phyloP scores from a whole-genome alignment of 2,888 invertebrate genomes.

The Zaprionus lineosus region DNA sequence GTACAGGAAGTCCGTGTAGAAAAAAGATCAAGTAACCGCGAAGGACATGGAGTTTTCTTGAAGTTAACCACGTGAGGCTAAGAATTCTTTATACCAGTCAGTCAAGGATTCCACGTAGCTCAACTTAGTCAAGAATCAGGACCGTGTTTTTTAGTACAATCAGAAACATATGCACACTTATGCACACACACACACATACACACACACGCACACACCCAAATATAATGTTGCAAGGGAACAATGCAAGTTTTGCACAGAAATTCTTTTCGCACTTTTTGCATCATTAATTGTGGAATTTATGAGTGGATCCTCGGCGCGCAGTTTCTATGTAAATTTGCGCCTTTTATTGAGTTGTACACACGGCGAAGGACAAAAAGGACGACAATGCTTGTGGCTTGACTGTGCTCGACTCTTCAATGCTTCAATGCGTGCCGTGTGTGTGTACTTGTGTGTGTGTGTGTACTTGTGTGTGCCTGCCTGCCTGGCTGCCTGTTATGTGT shows the following conservation, averaged over 20 bases:
- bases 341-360: conserved; percentile 66
- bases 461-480: background rate
- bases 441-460: too few relatives aligned
- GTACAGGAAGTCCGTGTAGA: too few relatives aligned
- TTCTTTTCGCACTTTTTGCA: conserved; percentile 80
- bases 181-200: background rate
- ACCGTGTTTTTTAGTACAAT: conserved; percentile 6
- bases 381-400: conserved; percentile 36
- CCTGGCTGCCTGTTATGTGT: background rate
- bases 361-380: conserved; percentile 27
- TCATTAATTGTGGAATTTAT: conserved; percentile 83
- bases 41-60: too few relatives aligned
- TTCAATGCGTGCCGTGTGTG: too few relatives aligned
- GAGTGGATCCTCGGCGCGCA: conserved; percentile 52
- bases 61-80: too few relatives aligned
- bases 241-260: conserved; percentile 62
- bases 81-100: too few relatives aligned
- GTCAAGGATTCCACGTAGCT: too few relatives aligned
- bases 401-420: too few relatives aligned
- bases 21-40: too few relatives aligned
- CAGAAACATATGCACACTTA: conserved; percentile 37
- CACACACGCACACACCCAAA: background rate
- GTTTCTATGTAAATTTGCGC: conserved; percentile 73
- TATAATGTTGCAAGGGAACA: conserved; percentile 35
- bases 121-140: conserved; percentile 13